These are phyloP conservation scores for Hiodon tergisus DNA, from an alignment of 2,113 vertebrate species.

Conservation along the genomic window DNA sequence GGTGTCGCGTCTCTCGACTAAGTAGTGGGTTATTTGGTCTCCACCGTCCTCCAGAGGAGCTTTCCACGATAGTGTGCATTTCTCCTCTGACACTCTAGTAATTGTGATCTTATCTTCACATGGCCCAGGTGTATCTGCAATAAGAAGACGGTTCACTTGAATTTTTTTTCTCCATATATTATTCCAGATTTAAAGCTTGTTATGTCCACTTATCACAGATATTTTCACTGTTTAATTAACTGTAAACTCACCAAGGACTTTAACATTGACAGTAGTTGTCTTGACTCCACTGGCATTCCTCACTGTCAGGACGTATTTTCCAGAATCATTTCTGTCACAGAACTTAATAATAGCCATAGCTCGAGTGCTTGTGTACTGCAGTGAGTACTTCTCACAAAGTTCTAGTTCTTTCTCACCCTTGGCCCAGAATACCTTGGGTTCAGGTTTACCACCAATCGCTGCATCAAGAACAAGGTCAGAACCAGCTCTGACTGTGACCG, in stretches of 20 bases:
- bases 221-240: not conserved
- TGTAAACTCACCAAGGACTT: conserved; percentile 85
- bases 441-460: conserved; percentile 87
- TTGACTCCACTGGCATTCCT: conserved; percentile 93
- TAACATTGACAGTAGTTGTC: conserved; percentile 84
- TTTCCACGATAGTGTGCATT: conserved; percentile 87
- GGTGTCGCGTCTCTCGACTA: conserved; percentile 89
- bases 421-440: conserved; percentile 92
- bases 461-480: conserved; percentile 96
- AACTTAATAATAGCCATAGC: conserved; percentile 94
- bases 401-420: conserved; percentile 89
- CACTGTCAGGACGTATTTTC: conserved; percentile 85
- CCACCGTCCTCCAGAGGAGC: conserved; percentile 87
- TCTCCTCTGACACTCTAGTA: conserved; percentile 87
- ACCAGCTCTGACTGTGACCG: conserved; percentile 83
- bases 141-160: conserved; percentile 19
- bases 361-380: conserved; percentile 83
- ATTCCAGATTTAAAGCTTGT: not conserved
- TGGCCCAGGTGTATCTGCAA: conserved; percentile 86
- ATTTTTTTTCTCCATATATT: not conserved
- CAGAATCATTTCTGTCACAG: conserved; percentile 91
- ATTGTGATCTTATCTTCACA: conserved; percentile 76
- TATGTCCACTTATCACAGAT: too few relatives aligned
- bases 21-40: conserved; percentile 77
- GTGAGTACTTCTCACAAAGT: conserved; percentile 85